phyloP scores from a whole-genome alignment of 2,797 vertebrate genomes.

The Brotogeris chrysoptera region DNA sequence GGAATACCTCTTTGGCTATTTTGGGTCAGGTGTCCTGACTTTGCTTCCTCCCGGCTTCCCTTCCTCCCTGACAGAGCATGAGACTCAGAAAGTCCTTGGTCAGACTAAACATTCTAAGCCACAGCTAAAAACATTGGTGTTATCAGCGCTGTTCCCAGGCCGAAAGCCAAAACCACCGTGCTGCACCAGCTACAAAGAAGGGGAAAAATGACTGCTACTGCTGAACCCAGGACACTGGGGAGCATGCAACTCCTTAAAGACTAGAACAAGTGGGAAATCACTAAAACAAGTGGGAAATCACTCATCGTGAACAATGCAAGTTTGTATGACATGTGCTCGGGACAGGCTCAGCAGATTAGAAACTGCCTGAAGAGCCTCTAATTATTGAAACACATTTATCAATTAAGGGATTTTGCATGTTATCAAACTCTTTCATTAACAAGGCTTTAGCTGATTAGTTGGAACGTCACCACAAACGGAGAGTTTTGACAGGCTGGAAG shows the following conservation, averaged over 20 bases:
- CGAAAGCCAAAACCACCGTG: too few species aligned
- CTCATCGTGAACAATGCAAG: background rate
- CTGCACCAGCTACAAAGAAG: too few species aligned
- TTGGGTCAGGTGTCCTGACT: too few species aligned
- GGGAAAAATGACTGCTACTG: too few species aligned
- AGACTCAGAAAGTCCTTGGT: too few species aligned
- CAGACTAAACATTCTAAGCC: too few species aligned
- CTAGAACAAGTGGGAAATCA: slow-evolving; percentile 12
- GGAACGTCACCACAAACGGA: slow-evolving; percentile 46
- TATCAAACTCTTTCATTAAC: slow-evolving; percentile 46
- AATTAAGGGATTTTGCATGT: slow-evolving; percentile 14
- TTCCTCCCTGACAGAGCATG: too few species aligned
- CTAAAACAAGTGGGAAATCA: background rate
- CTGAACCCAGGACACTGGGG: background rate
- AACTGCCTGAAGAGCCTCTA: background rate
- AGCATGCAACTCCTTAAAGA: background rate
- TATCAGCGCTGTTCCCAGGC: too few species aligned
- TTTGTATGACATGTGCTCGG: background rate
- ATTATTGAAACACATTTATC: slow-evolving; percentile 39
- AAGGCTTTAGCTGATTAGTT: slow-evolving; percentile 46
- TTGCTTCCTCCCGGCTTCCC: too few species aligned
- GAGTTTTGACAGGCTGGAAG: slow-evolving; percentile 36
- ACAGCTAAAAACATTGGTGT: too few species aligned
- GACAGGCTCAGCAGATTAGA: background rate
- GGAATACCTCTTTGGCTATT: too few species aligned